Percentiles rank a stretch among this genome's conserved stretches.
These are phyloP conservation scores for Mimas tiliae DNA, from an alignment of 2,888 invertebrate species.

Conservation along the genomic window DNA sequence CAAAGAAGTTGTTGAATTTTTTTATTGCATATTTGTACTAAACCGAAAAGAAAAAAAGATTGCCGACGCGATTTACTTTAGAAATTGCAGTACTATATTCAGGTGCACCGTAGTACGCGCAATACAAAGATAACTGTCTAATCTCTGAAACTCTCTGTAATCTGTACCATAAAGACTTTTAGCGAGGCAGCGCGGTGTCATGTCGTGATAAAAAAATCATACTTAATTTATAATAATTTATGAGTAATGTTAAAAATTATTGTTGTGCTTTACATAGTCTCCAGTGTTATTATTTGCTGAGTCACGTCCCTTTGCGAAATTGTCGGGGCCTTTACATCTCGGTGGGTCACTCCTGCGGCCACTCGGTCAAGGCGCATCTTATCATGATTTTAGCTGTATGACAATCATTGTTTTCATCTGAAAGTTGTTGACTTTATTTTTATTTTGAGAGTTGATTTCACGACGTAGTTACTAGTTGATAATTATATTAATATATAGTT, in stretches of 20 bases:
- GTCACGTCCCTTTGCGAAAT: constrained; percentile 14
- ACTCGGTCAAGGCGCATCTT: constrained; percentile 19
- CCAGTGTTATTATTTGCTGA: constrained; percentile 9
- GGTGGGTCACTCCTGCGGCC: constrained; percentile 13
- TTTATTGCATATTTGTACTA: too few relatives aligned
- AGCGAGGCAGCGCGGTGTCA: too few relatives aligned
- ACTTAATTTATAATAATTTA: too few relatives aligned
- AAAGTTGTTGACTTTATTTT: background rate
- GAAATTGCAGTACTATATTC: too few relatives aligned
- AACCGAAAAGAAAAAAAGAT: too few relatives aligned
- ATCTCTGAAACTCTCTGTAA: too few relatives aligned
- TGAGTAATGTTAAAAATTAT: background rate
- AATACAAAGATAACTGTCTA: too few relatives aligned
- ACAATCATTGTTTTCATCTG: constrained; percentile 1
- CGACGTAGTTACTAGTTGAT: background rate
- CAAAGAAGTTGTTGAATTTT: too few relatives aligned
- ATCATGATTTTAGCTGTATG: constrained; percentile 16
- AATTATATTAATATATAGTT: background rate
- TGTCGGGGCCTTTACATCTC: constrained; percentile 6
- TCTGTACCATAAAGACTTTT: too few relatives aligned
- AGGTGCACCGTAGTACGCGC: too few relatives aligned
- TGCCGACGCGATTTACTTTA: too few relatives aligned
- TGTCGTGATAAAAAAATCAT: too few relatives aligned
- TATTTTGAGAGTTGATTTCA: background rate
- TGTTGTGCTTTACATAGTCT: background rate